These are phyloP conservation scores for Holothuria leucospilota DNA, from an alignment of 53 echinoderm and acorn worm genomes.

Conservation along the genomic window DNA sequence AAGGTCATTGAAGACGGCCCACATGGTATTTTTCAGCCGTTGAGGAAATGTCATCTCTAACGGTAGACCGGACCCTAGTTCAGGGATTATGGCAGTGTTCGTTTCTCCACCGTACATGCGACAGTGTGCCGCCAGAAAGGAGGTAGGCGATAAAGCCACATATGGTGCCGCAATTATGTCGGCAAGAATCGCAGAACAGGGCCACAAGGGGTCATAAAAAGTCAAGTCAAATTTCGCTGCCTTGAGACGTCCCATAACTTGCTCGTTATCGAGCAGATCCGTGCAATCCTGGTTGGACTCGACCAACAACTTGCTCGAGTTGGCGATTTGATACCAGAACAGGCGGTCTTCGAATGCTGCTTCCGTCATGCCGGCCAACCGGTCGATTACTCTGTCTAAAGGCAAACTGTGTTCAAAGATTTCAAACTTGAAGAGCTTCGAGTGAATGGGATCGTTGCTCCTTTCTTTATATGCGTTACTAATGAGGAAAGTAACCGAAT, in stretches of 20 bases:
- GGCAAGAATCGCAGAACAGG: constrained; percentile 65
- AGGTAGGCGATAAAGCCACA: constrained; percentile 55
- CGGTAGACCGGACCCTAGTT: constrained; percentile 53
- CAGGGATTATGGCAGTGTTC: constrained; percentile 68
- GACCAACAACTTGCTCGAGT: constrained; percentile 15
- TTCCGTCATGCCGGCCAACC: constrained; percentile 2
- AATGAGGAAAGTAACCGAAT: constrained; percentile 73
- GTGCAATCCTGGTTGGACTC: constrained; percentile 56
- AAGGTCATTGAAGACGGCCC: constrained; percentile 44
- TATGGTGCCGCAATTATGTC: constrained; percentile 59
- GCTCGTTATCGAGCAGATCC: constrained; percentile 52
- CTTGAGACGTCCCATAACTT: constrained; percentile 44
- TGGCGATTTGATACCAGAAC: constrained; percentile 14
- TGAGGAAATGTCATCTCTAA: constrained; percentile 74
- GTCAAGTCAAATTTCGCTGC: constrained; percentile 58
- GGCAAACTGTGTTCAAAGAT: constrained; percentile 57
- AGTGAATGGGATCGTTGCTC: constrained; percentile 45
- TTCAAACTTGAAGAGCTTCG: constrained; percentile 66
- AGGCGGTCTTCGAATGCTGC: constrained; percentile 20
- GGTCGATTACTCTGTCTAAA: constrained; percentile 12
- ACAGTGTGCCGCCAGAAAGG: constrained; percentile 36
- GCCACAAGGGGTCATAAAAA: constrained; percentile 69
- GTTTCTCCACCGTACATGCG: constrained; percentile 56
- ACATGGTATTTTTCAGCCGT: constrained; percentile 66
- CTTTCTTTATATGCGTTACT: constrained; percentile 73